phyloP scores from a whole-genome alignment of 2,888 invertebrate genomes.

The Cephus spinipes region DNA sequence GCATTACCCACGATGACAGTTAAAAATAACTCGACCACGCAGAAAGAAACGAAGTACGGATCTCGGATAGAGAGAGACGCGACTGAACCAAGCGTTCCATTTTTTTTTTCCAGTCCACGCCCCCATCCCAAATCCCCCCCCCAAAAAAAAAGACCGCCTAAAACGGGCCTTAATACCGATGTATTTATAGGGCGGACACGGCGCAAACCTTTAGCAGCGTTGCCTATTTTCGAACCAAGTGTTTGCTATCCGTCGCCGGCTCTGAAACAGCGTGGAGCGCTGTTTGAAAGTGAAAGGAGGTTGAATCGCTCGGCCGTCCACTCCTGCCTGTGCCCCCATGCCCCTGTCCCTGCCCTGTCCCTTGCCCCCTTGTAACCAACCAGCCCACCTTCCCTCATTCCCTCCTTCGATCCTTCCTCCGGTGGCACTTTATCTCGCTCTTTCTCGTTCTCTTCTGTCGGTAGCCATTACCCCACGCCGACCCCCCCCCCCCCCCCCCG shows the following conservation, averaged over 20 bases:
- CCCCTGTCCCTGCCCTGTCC: constrained; percentile 3
- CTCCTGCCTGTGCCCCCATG: constrained; percentile 44
- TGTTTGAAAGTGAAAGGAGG: constrained; percentile 68
- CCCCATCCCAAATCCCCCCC: not conserved
- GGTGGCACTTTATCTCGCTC: not conserved
- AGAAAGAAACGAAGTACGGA: not conserved
- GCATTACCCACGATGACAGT: not conserved
- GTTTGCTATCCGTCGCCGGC: constrained; percentile 23
- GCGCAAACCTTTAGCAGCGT: constrained; percentile 44
- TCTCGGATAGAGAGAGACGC: not conserved
- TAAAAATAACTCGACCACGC: not conserved
- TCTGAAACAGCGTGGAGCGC: constrained; percentile 28
- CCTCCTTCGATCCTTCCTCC: not conserved
- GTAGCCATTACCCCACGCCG: constrained; percentile 29
- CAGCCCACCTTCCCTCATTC: constrained; percentile 10
- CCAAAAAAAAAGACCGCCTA: not conserved
- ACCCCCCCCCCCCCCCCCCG: constrained; percentile 24
- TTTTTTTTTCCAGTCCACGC: not conserved
- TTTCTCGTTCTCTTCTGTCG: constrained; percentile 21
- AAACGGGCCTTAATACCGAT: constrained; percentile 7
- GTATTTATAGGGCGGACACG: constrained; percentile 33
- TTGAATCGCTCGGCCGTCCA: constrained; percentile 62
- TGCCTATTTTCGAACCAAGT: constrained; percentile 55
- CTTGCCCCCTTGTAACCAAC: not conserved
- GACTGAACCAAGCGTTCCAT: not conserved